These are phyloP conservation scores for Andrena bucephala DNA, from an alignment of 2,888 invertebrate genomes.

Conservation along the genomic window DNA sequence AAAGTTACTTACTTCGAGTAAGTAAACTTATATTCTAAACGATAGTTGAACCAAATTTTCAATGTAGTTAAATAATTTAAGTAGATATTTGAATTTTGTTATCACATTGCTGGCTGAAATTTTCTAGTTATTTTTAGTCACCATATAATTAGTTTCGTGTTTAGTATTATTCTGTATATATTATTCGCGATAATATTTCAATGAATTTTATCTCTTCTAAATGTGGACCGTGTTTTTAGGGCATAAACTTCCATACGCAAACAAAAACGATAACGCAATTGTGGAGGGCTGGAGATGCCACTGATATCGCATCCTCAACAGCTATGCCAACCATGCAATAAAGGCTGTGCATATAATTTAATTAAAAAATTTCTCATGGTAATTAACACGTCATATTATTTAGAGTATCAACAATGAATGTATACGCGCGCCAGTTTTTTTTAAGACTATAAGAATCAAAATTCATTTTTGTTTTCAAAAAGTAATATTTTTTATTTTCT, in stretches of 20 bases:
- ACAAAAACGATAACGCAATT: slow-evolving; percentile 98
- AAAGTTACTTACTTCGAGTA: too few relatives aligned
- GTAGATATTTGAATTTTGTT: too few relatives aligned
- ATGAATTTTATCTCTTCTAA: slow-evolving; percentile 5
- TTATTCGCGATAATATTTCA: too few relatives aligned
- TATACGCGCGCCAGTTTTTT: neutral
- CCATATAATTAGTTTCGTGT: neutral
- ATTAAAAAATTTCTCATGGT: neutral
- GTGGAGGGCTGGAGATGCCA: slow-evolving; percentile 95
- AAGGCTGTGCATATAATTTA: slow-evolving; percentile 52
- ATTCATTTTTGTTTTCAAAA: neutral
- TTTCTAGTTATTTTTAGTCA: neutral
- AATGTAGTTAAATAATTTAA: too few relatives aligned
- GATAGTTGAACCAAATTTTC: too few relatives aligned
- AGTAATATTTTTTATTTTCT: neutral
- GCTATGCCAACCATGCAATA: slow-evolving; percentile 94
- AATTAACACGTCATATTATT: neutral
- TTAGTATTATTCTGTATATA: too few relatives aligned
- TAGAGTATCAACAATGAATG: neutral
- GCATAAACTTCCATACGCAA: slow-evolving; percentile 98
- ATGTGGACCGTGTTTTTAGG: slow-evolving; percentile 87
- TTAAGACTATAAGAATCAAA: neutral
- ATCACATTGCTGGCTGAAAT: neutral
- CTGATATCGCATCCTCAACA: slow-evolving; percentile 91
- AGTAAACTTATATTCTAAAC: too few relatives aligned